These are phyloP conservation scores for Perdita meconis DNA, from an alignment of 2,888 invertebrate genomes.

Conservation along the genomic window DNA sequence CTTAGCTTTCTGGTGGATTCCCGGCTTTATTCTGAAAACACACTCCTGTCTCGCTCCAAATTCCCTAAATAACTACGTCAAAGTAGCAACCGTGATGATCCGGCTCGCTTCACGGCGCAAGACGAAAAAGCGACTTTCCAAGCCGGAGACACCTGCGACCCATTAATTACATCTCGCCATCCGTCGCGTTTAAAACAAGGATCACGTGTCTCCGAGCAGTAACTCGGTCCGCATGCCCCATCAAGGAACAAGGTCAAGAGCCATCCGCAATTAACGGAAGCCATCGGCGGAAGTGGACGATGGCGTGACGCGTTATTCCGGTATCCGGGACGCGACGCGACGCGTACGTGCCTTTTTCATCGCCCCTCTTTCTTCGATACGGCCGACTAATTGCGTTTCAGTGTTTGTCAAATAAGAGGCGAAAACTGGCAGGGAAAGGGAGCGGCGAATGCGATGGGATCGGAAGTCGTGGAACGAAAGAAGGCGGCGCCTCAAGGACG, in stretches of 20 bases:
- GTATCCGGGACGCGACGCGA: not conserved
- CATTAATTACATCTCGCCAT: not conserved
- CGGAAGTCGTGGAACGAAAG: slow-evolving; percentile 15
- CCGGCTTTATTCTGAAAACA: too few relatives aligned
- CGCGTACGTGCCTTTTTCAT: slow-evolving; percentile 10
- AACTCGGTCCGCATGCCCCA: slow-evolving; percentile 14
- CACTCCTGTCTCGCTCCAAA: too few relatives aligned
- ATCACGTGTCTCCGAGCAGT: slow-evolving; percentile 8
- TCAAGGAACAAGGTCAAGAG: slow-evolving; percentile 45
- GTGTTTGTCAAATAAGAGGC: slow-evolving; percentile 33
- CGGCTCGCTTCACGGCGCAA: not conserved
- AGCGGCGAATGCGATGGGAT: not conserved
- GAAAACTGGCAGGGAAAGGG: not conserved
- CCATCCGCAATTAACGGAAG: slow-evolving; percentile 45
- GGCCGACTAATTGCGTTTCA: slow-evolving; percentile 41
- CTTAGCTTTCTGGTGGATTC: too few relatives aligned
- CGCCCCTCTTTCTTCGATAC: not conserved
- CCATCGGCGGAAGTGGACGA: slow-evolving; percentile 42
- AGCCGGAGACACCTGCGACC: not conserved
- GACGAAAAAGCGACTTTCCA: not conserved
- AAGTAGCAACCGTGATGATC: not conserved
- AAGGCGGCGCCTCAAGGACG: slow-evolving; percentile 47
- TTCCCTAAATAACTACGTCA: too few relatives aligned
- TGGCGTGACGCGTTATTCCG: slow-evolving; percentile 29
- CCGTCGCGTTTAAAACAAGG: not conserved